phyloP scores from a whole-genome alignment of 2,113 vertebrate species.

The Piaya cayana region DNA sequence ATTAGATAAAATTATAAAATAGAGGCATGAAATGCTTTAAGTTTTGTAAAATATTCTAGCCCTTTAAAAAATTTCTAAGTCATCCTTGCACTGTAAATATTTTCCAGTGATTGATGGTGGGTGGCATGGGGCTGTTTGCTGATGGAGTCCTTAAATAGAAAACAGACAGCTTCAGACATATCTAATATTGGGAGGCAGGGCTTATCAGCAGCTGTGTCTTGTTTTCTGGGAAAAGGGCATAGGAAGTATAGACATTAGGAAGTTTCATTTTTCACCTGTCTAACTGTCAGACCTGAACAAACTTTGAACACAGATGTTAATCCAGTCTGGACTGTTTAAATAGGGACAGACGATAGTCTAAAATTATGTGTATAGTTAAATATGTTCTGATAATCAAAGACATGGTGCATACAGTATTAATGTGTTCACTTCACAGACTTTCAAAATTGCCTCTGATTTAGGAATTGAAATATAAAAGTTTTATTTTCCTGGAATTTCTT shows the following conservation, averaged over 20 bases:
- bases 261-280: background rate
- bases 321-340: background rate
- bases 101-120: slow-evolving; percentile 8
- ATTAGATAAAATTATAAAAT: background rate
- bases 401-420: background rate
- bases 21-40: background rate
- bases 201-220: slow-evolving; percentile 31
- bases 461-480: background rate
- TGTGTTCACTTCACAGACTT: background rate
- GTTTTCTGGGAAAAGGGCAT: background rate
- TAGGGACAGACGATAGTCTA: background rate
- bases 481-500: background rate
- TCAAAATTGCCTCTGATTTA: background rate
- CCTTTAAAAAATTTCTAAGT: background rate
- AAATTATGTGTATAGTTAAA: background rate
- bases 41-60: background rate
- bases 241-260: background rate
- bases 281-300: background rate
- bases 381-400: background rate
- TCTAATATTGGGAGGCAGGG: background rate
- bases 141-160: slow-evolving; percentile 5
- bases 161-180: background rate
- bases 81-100: background rate
- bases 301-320: background rate
- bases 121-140: background rate